phyloP scores from a whole-genome alignment of 2,113 vertebrate genomes.

The Camelus dromedarius region DNA sequence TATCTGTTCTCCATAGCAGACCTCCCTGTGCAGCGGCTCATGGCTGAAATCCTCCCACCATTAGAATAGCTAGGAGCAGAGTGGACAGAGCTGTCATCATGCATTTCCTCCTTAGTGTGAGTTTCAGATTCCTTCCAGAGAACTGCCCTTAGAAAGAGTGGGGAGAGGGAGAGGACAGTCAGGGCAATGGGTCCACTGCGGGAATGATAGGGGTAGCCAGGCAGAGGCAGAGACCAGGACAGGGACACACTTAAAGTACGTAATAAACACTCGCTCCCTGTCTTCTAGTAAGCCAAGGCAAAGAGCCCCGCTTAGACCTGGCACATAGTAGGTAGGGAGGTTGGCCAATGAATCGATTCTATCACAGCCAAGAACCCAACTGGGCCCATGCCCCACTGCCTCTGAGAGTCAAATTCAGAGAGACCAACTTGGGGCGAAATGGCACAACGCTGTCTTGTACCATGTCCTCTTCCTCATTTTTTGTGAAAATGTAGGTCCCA shows the following conservation, averaged over 20 bases:
- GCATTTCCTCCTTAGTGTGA: neutral
- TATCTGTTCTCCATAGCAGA: neutral
- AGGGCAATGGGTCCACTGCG: neutral
- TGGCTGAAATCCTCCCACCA: neutral
- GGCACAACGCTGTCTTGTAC: neutral
- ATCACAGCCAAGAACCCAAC: neutral
- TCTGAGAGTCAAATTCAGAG: neutral
- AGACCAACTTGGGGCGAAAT: neutral
- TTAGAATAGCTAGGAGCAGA: neutral
- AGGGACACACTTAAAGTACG: neutral
- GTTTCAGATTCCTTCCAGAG: neutral
- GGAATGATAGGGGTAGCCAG: neutral
- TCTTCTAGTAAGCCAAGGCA: neutral
- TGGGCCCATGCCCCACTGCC: rapidly evolving
- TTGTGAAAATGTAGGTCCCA: neutral
- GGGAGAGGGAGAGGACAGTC: no score
- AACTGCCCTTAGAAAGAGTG: neutral
- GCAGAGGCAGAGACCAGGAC: neutral
- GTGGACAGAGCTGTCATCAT: neutral
- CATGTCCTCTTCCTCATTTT: neutral
- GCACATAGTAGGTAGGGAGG: no score
- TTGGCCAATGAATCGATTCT: neutral
- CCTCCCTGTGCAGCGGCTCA: neutral
- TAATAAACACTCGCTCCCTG: neutral
- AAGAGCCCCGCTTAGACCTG: neutral